phyloP scores from a whole-genome alignment of 2,113 vertebrate genomes.

The Paramisgurnus dabryanus region DNA sequence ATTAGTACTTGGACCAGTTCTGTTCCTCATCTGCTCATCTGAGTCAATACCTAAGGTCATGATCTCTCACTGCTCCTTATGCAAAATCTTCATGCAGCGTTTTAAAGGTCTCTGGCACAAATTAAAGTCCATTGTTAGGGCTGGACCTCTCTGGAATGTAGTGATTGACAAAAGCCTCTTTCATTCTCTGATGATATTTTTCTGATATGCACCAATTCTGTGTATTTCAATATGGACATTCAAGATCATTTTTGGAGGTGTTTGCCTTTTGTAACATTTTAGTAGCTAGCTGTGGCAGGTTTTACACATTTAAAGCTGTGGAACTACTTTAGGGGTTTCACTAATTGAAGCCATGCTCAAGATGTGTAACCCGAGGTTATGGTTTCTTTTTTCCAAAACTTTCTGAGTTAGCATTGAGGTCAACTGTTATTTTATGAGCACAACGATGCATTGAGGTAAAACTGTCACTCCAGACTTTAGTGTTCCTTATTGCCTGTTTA shows the following conservation, averaged over 20 bases:
- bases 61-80: too few species aligned
- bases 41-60: too few species aligned
- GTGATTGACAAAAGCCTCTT: constrained; percentile 2
- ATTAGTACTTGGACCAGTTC: too few species aligned
- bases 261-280: neutral
- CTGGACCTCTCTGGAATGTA: neutral
- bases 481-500: neutral
- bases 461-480: neutral
- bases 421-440: neutral
- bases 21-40: too few species aligned
- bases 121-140: neutral
- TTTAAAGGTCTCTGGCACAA: neutral
- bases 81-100: too few species aligned
- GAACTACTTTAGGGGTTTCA: neutral
- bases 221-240: neutral
- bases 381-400: neutral
- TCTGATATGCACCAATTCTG: neutral
- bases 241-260: too few species aligned
- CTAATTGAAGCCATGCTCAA: constrained; percentile 24
- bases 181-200: neutral
- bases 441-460: neutral
- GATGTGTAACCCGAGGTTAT: neutral
- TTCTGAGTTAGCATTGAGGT: constrained; percentile 3
- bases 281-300: neutral
- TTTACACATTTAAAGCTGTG: neutral